A percentile compares a stretch with the other conserved stretches of the same genome.
These are phyloP conservation scores for Eugnorisma glareosa DNA, from an alignment of 2,888 invertebrate species.

Conservation along the genomic window DNA sequence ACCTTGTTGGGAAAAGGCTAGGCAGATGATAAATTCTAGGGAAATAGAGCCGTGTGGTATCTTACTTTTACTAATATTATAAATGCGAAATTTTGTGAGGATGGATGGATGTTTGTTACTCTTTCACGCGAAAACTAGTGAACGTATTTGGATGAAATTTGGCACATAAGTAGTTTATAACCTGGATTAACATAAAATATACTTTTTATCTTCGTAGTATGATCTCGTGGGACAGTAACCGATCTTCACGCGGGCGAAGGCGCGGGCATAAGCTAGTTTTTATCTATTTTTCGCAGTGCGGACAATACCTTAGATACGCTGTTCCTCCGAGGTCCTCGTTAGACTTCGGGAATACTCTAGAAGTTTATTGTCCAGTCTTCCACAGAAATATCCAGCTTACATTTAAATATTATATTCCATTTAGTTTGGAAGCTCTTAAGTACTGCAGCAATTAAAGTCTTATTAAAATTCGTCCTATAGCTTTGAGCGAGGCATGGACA, in stretches of 20 bases:
- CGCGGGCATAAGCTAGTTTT: too few relatives aligned
- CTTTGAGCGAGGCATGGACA: conserved; percentile 48
- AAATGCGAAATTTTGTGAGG: too few relatives aligned
- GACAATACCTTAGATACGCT: conserved; percentile 17
- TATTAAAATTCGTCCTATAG: conserved; percentile 63
- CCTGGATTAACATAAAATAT: too few relatives aligned
- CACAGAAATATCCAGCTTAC: conserved; percentile 48
- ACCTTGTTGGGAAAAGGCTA: too few relatives aligned
- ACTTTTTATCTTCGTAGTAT: too few relatives aligned
- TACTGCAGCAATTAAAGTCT: conserved; percentile 60
- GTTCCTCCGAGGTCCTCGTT: conserved; percentile 27
- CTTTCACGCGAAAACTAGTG: too few relatives aligned
- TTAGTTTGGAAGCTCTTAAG: conserved; percentile 60
- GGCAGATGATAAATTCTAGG: not conserved
- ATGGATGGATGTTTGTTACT: too few relatives aligned
- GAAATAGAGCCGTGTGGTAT: not conserved
- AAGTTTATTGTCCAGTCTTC: conserved; percentile 52
- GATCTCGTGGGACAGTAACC: too few relatives aligned
- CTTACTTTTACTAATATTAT: too few relatives aligned
- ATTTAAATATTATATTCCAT: conserved; percentile 62
- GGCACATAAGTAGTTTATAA: too few relatives aligned
- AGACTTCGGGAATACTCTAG: conserved; percentile 35
- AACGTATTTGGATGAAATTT: too few relatives aligned
- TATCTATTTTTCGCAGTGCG: conserved; percentile 11
- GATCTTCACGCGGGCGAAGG: too few relatives aligned